Evolutionary conservation across 2,888 invertebrate genomes (phyloP).

Genomic region (Euplexia lucipara): DNA sequence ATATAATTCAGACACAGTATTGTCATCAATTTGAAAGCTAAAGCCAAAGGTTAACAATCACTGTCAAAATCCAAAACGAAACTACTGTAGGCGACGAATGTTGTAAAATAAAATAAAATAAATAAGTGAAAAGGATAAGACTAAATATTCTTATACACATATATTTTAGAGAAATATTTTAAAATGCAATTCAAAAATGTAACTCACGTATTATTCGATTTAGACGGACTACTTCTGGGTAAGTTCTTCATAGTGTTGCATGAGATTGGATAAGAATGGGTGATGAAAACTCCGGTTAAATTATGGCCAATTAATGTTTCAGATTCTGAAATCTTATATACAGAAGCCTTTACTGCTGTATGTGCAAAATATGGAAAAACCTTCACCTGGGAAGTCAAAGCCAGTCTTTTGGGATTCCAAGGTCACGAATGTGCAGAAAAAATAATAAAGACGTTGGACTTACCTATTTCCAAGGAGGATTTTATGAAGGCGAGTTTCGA

Average conservation of each 20-base stretch:
- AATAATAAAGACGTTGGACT: constrained; percentile 90
- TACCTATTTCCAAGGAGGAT: constrained; percentile 92
- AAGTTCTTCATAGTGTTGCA: constrained; percentile 56
- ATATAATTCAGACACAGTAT: constrained; percentile 16
- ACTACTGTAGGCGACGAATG: constrained; percentile 29
- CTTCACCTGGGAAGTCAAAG: constrained; percentile 95
- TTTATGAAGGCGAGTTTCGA: constrained; percentile 91
- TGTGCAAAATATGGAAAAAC: constrained; percentile 93
- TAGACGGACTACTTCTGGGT: constrained; percentile 91
- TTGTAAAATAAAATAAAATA: background rate
- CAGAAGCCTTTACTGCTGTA: constrained; percentile 92
- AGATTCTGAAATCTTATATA: constrained; percentile 96
- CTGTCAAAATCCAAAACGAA: constrained; percentile 40
- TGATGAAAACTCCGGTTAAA: constrained; percentile 2
- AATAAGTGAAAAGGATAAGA: constrained; percentile 46
- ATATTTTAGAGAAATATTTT: constrained; percentile 43
- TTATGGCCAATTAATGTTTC: constrained; percentile 73
- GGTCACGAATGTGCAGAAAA: constrained; percentile 92
- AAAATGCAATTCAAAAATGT: constrained; percentile 84
- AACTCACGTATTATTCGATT: constrained; percentile 92
- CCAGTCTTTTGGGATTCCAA: constrained; percentile 93
- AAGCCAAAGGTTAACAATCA: constrained; percentile 1
- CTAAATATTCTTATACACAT: constrained; percentile 33
- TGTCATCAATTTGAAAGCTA: constrained; percentile 27
- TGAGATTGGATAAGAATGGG: constrained; percentile 1